These are phyloP conservation scores for Cricetomys ansorgei DNA, from an alignment of 2,113 vertebrate species.

Conservation along the genomic window DNA sequence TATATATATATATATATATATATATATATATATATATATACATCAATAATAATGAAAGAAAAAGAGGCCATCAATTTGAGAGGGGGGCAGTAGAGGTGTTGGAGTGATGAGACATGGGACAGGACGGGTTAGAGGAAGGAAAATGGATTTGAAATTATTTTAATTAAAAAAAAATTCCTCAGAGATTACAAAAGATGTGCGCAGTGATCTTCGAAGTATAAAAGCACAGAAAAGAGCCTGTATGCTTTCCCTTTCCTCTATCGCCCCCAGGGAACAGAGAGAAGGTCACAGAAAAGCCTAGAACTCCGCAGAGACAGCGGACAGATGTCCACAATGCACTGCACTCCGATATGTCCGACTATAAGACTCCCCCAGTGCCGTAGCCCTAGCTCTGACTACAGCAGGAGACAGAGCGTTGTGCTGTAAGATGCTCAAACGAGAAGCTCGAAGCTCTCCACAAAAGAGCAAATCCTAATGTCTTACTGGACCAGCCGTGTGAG, in stretches of 20 bases:
- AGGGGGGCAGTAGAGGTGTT: not conserved
- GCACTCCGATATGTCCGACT: not conserved
- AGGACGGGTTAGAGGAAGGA: not conserved
- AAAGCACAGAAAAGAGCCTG: not conserved
- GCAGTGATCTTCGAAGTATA: not conserved
- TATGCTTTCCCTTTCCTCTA: not conserved
- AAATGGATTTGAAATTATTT: not conserved
- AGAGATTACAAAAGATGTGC: not conserved
- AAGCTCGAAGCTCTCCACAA: not conserved
- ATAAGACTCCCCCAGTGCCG: rapidly evolving
- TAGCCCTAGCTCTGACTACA: not conserved
- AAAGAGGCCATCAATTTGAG: not conserved
- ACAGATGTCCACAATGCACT: no score
- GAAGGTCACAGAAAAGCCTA: not conserved
- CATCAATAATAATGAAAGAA: not conserved
- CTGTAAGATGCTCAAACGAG: not conserved
- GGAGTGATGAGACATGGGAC: not conserved
- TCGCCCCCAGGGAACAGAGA: no score
- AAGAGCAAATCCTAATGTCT: not conserved
- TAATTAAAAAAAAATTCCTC: not conserved
- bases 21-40: not conserved
- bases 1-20: not conserved
- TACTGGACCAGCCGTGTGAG: not conserved
- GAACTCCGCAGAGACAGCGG: not conserved
- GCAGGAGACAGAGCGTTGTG: not conserved